A percentile compares a stretch with the other conserved stretches of the same genome.
Conservation (phyloP, 2,888 invertebrate genomes). For the Creontiades dilutus region DNA sequence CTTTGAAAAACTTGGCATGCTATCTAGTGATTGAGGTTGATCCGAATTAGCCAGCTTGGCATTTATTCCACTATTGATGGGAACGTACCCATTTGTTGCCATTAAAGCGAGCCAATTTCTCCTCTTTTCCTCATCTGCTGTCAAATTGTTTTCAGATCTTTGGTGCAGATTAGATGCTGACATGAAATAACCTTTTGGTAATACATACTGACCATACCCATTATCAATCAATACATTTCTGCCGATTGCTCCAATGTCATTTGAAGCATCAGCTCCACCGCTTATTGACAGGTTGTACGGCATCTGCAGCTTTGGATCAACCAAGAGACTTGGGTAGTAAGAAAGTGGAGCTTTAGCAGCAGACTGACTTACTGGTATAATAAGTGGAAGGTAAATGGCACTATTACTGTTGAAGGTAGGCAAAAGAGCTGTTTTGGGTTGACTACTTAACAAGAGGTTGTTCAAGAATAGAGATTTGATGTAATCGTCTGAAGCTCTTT, state of each 20-base stretch:
- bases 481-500: conserved; percentile 49
- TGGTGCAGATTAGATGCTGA: not conserved
- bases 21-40: not conserved
- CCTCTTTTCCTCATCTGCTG: conserved; percentile 42
- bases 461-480: conserved; percentile 12
- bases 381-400: conserved; percentile 2
- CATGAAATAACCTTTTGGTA: not conserved
- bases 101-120: conserved; percentile 59
- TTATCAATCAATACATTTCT: conserved; percentile 5
- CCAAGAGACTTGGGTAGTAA: conserved; percentile 4
- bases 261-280: not conserved
- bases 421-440: not conserved
- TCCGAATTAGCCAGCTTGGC: not conserved
- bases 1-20: conserved; percentile 13
- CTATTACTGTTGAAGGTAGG: conserved; percentile 28
- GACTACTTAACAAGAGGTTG: not conserved
- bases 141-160: conserved; percentile 13
- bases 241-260: not conserved
- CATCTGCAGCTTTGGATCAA: conserved; percentile 4
- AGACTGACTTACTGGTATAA: conserved; percentile 31
- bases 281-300: not conserved
- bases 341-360: not conserved
- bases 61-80: not conserved
- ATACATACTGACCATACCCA: conserved; percentile 26
- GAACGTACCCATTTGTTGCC: conserved; percentile 53